A percentile compares a stretch with the other conserved stretches of the same genome.
Conservation (phyloP, 1,140 invertebrate genomes). For the Anthonomus grandis region DNA sequence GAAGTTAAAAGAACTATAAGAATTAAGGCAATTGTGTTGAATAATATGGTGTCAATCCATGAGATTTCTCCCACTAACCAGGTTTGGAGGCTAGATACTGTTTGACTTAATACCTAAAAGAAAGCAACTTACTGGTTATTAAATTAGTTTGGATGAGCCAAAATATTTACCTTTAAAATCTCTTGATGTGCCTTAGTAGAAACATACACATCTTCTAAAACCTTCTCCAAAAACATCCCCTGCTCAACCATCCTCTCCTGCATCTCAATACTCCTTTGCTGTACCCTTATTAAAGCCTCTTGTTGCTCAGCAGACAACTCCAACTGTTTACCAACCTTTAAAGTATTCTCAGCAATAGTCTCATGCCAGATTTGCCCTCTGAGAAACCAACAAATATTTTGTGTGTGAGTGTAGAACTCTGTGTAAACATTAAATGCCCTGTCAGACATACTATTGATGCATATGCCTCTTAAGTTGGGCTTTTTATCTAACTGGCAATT, state of each 20-base stretch:
- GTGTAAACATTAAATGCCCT: conserved; percentile 60
- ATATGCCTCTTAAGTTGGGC: conserved; percentile 49
- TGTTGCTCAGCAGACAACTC: conserved; percentile 40
- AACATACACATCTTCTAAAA: conserved; percentile 38
- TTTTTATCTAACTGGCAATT: conserved; percentile 51
- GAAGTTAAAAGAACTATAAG: conserved; percentile 40
- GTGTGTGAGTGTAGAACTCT: conserved; percentile 67
- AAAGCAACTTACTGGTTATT: too few relatives aligned
- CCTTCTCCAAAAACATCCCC: conserved; percentile 48
- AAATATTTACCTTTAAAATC: conserved; percentile 31
- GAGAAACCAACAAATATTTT: conserved; percentile 67
- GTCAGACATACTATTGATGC: conserved; percentile 58
- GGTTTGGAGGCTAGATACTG: conserved; percentile 38
- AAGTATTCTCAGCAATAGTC: conserved; percentile 54
- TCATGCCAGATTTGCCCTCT: conserved; percentile 64
- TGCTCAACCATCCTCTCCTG: conserved; percentile 56
- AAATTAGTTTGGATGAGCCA: too few relatives aligned
- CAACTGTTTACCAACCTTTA: conserved; percentile 41
- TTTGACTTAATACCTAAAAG: conserved; percentile 29
- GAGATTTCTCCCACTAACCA: conserved; percentile 48
- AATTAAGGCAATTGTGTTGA: conserved; percentile 36
- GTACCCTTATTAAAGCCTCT: conserved; percentile 52
- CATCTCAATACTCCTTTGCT: conserved; percentile 56
- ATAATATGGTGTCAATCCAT: conserved; percentile 46
- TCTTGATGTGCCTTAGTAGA: conserved; percentile 39